A percentile compares a stretch with the other conserved stretches of the same genome.
Conservation (phyloP, 2,113 vertebrate genomes). For the Callipepla squamata region DNA sequence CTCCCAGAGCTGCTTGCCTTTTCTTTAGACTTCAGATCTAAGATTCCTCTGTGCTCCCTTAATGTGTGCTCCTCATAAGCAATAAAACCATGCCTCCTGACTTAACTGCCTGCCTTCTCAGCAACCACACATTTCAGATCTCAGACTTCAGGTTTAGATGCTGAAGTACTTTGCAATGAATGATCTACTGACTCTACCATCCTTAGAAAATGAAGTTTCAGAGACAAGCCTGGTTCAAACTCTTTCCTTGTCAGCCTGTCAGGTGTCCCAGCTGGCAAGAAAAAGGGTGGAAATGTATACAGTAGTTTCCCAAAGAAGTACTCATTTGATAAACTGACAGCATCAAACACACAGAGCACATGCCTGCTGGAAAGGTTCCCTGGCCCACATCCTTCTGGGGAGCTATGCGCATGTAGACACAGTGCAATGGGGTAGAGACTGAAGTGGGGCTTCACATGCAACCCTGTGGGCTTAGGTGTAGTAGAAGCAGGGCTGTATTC, state of each 20-base stretch:
- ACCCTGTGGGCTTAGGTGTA: neutral
- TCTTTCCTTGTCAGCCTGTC: neutral
- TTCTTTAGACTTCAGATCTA: neutral
- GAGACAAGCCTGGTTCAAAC: neutral
- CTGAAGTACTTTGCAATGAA: neutral
- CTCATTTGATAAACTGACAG: neutral
- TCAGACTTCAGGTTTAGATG: slow-evolving; percentile 1
- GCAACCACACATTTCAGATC: slow-evolving; percentile 18
- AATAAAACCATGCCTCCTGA: neutral
- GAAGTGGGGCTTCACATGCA: neutral
- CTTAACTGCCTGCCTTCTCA: slow-evolving; percentile 22
- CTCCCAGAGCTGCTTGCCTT: neutral
- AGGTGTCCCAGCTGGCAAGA: neutral
- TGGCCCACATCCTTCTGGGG: neutral
- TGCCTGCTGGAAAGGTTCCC: neutral
- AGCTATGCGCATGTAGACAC: neutral
- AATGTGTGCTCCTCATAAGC: neutral
- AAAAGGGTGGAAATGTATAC: neutral
- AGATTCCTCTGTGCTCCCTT: neutral
- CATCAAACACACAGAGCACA: too few species aligned
- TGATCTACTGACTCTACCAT: neutral
- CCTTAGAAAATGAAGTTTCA: slow-evolving; percentile 2
- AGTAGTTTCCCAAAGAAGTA: neutral
- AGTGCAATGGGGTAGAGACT: neutral
- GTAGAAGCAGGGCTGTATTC: neutral